Base-by-base conservation (phyloP, 2,888 invertebrate genomes). In the Polydrusus tereticollis region DNA sequence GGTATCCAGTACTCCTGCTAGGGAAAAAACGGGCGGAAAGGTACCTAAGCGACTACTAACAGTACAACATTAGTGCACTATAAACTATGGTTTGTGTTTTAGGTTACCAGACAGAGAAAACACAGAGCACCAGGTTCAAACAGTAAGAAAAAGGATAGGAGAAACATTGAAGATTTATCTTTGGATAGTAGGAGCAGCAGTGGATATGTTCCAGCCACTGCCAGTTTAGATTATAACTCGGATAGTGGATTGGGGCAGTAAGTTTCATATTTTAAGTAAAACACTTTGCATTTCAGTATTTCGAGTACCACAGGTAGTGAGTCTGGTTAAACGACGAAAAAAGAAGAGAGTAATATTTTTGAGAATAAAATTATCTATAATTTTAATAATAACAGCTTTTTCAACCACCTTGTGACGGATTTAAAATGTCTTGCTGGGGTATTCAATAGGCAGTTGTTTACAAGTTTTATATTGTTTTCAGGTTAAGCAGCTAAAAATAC, bases 21-120 rank as follows among this genome's bases (percentile, higher is more conserved):
- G 76, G 21, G 83, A 83, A 63, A 86, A 85, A 73, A 87, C 86
- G 79, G 90, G 90, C n/a, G 91, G 91, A 77, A 91, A 90, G 85
- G 88, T 90, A 84, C 78, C 73, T 57, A 38, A 14, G 38, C 29
- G 14, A 47, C n/a, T 52, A 33, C 6, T 29, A 29, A 33, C 16
- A 33, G 18, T 7, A 38, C 8, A 14, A n/a, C n/a, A 60, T 14
- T 60, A n/a, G n/a, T 18, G 21, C 16, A 33, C 3, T 12, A 21
- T 1, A n/a, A 12, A 14, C 29, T 29, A 63, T 68, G 76, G 43
- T 20, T 18, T 36, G 8, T 7, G 5, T 47, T 47, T 18, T 67
- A 82, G 82, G 73, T 82, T 5, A 80, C 81, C 4, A 82, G 78
- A 62, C 79, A 80, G 50, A 78, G 82, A 47, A 82, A 81, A 50